phyloP scores from a whole-genome alignment of 2,113 vertebrate genomes.

The Tinamus guttatus region DNA sequence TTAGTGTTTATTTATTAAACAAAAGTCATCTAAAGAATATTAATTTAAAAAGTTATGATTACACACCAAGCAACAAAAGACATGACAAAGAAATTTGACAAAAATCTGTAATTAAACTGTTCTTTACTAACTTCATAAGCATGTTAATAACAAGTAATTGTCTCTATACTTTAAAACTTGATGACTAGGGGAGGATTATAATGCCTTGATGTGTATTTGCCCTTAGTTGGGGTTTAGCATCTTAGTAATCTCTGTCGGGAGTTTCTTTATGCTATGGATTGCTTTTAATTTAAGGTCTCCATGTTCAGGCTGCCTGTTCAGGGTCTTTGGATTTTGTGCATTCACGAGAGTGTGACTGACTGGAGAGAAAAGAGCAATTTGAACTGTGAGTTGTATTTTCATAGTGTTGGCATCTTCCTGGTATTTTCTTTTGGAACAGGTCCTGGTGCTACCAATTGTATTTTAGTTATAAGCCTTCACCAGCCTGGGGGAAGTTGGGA shows the following conservation, averaged over 20 bases:
- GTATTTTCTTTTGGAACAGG: background rate
- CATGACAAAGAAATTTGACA: background rate
- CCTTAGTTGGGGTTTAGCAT: background rate
- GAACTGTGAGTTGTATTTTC: rapidly evolving
- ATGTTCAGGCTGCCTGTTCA: background rate
- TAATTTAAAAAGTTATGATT: background rate
- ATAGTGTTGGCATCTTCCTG: rapidly evolving
- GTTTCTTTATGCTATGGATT: background rate
- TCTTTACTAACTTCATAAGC: background rate
- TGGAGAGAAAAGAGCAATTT: background rate
- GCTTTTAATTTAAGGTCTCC: background rate
- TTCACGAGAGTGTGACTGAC: background rate
- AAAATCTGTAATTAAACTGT: conserved; percentile 19
- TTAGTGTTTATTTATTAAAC: background rate
- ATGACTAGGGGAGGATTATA: background rate
- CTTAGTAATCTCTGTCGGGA: background rate
- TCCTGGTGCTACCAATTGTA: rapidly evolving
- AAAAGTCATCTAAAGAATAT: background rate
- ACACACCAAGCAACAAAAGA: background rate
- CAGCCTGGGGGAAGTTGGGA: rapidly evolving
- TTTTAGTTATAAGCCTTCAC: rapidly evolving
- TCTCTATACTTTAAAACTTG: background rate
- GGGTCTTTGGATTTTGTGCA: background rate
- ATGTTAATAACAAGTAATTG: background rate
- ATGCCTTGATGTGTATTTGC: background rate